These are phyloP conservation scores for Gopherus flavomarginatus DNA, from an alignment of 2,113 vertebrate species.

Conservation along the genomic window DNA sequence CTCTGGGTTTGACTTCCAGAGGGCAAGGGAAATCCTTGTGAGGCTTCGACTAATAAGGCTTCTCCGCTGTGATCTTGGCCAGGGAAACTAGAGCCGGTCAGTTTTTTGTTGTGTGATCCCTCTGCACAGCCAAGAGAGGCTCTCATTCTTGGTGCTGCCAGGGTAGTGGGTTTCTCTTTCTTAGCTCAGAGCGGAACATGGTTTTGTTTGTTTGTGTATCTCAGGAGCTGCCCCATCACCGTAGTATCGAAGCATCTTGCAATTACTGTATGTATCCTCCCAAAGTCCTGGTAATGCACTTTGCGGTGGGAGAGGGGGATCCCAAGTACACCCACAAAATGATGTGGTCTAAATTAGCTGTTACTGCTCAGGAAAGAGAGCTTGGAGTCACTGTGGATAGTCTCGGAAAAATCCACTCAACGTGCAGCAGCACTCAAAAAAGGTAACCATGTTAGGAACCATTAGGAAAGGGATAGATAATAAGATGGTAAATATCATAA, in stretches of 20 bases:
- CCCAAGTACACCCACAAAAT: too few species aligned
- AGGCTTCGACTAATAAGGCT: neutral
- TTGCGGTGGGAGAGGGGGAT: fast-evolving
- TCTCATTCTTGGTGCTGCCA: neutral
- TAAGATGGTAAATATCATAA: neutral
- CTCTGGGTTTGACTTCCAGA: too few species aligned
- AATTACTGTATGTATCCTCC: too few species aligned
- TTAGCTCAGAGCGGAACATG: neutral
- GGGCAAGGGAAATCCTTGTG: neutral
- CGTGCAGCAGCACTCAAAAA: too few species aligned
- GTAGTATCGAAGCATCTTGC: too few species aligned
- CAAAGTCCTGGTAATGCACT: too few species aligned
- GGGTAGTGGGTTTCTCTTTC: neutral
- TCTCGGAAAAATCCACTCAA: too few species aligned
- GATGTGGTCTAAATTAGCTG: too few species aligned
- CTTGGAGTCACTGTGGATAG: neutral
- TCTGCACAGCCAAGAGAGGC: neutral
- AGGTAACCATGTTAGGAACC: neutral
- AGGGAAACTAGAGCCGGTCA: neutral
- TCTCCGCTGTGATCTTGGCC: neutral
- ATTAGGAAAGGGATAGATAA: neutral
- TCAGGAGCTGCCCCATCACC: too few species aligned
- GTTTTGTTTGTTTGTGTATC: too few species aligned
- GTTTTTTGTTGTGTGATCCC: neutral
- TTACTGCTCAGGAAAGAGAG: too few species aligned